These are phyloP conservation scores for Heliocidaris tuberculata DNA, from an alignment of 35 echinoderm and acorn worm genomes.

Conservation along the genomic window DNA sequence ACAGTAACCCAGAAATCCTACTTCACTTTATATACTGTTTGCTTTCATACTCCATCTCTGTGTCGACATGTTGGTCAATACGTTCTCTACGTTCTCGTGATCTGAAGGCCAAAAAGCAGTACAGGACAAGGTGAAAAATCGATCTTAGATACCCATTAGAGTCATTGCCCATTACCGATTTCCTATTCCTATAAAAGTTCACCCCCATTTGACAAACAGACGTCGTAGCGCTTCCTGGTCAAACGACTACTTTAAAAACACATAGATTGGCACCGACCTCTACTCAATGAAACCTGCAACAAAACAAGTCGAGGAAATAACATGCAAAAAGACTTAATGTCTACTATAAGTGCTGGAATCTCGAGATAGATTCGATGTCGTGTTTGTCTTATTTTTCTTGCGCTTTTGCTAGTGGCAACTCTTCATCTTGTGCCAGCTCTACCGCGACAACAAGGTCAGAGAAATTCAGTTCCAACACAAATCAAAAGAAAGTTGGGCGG, in stretches of 20 bases:
- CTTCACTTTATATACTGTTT: not conserved
- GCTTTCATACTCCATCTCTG: not conserved
- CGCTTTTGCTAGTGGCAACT: too few relatives aligned
- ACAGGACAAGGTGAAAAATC: not conserved
- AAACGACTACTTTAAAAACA: not conserved
- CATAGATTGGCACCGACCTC: not conserved
- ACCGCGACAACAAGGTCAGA: too few relatives aligned
- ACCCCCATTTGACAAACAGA: not conserved
- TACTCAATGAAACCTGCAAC: not conserved
- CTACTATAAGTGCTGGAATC: not conserved
- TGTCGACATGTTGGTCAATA: not conserved
- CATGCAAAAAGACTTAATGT: not conserved
- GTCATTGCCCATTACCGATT: not conserved
- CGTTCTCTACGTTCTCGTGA: not conserved
- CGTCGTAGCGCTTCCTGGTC: not conserved
- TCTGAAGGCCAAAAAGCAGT: not conserved
- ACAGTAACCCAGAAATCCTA: not conserved
- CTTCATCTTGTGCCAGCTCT: too few relatives aligned
- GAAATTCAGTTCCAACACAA: not conserved
- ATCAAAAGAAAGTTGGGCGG: not conserved
- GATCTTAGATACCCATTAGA: not conserved
- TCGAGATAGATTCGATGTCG: not conserved
- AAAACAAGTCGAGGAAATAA: too few relatives aligned
- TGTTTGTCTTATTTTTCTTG: not conserved
- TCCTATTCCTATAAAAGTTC: not conserved